phyloP scores from a whole-genome alignment of 2,888 invertebrate genomes.

The Nomada fabriciana region DNA sequence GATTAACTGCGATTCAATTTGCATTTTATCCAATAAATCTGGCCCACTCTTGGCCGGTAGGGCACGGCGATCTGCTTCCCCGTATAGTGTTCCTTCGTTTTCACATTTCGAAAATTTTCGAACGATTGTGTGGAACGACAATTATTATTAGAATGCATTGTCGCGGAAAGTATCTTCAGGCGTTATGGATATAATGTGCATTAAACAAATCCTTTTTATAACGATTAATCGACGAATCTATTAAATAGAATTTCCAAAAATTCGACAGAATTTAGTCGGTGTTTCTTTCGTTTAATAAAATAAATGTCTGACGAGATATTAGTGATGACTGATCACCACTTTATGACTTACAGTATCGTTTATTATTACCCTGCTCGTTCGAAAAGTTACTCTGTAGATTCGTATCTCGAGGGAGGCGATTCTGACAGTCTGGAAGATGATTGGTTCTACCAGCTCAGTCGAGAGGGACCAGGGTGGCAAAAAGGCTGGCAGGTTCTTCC shows the following conservation, averaged over 20 bases:
- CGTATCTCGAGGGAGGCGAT: conserved; percentile 48
- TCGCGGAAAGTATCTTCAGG: no score
- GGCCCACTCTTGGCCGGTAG: conserved; percentile 6
- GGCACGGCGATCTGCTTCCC: conserved; percentile 44
- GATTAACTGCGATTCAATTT: conserved; percentile 78
- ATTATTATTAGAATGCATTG: no score
- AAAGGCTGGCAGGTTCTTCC: conserved; percentile 55
- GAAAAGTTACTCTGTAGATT: conserved; percentile 23
- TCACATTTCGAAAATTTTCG: neutral
- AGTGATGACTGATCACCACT: neutral
- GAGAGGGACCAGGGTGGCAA: conserved; percentile 45
- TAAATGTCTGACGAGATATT: no score
- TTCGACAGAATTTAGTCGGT: neutral
- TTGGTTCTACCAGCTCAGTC: conserved; percentile 63
- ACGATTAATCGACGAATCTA: no score
- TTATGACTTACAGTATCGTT: neutral
- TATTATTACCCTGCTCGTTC: neutral
- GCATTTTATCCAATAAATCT: conserved; percentile 77
- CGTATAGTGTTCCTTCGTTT: conserved; percentile 38
- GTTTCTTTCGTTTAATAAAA: neutral
- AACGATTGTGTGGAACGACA: no score
- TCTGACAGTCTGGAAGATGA: conserved; percentile 61
- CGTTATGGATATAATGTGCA: no score
- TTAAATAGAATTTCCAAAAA: neutral
- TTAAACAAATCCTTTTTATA: no score